Conservation (phyloP, 1,140 invertebrate genomes). For the Lasioglossum baleicum region DNA sequence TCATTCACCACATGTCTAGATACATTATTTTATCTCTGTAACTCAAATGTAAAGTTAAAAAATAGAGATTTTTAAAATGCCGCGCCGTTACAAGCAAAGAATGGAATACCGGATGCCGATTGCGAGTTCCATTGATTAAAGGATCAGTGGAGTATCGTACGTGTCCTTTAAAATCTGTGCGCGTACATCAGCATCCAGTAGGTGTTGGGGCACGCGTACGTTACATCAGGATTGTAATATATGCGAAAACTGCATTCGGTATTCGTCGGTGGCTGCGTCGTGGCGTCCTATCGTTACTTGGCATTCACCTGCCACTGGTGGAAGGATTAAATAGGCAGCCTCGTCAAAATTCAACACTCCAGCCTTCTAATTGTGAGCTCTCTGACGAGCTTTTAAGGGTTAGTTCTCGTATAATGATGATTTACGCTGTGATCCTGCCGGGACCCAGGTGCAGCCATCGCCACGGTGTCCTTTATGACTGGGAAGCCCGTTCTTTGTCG, state of each 20-base stretch:
- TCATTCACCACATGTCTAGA: no score
- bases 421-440: slow-evolving; percentile 53
- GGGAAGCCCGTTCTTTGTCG: slow-evolving; percentile 61
- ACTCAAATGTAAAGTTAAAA: no score
- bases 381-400: slow-evolving; percentile 47
- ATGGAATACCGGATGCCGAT: no score
- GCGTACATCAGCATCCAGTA: not conserved
- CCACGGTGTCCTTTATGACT: slow-evolving; percentile 55
- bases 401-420: slow-evolving; percentile 57
- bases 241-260: not conserved
- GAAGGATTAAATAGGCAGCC: slow-evolving; percentile 13
- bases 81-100: no score
- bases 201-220: not conserved
- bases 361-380: slow-evolving; percentile 60
- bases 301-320: not conserved
- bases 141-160: not conserved
- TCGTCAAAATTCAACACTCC: slow-evolving; percentile 54
- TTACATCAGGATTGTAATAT: not conserved
- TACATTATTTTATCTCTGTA: no score
- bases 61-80: no score
- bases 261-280: not conserved
- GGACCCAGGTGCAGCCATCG: not conserved
- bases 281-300: not conserved
- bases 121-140: no score
- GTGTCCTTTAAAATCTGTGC: not conserved